Conservation (phyloP, 2,113 vertebrate genomes). For the Oceanites oceanicus region DNA sequence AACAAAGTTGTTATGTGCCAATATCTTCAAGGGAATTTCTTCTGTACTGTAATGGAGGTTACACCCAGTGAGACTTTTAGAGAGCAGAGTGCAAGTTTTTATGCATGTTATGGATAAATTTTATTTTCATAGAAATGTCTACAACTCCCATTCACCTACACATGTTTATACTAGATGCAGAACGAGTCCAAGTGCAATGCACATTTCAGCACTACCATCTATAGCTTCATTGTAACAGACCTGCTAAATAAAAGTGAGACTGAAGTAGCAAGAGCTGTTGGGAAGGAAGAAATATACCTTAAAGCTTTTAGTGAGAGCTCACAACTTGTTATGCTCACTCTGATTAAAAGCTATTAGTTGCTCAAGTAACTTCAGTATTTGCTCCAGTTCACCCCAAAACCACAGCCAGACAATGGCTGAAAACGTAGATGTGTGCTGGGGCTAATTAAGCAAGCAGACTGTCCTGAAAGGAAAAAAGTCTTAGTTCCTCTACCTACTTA, state of each 20-base stretch:
- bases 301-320: neutral
- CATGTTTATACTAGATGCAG: neutral
- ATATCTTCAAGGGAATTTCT: constrained; percentile 96
- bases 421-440: neutral
- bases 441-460: neutral
- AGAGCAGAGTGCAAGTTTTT: neutral
- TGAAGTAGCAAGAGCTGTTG: neutral
- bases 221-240: neutral
- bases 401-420: neutral
- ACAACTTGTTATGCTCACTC: neutral
- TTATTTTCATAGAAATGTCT: neutral
- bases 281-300: neutral
- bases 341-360: neutral
- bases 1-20: constrained; percentile 98
- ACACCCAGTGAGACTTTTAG: constrained; percentile 8
- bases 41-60: constrained; percentile 83
- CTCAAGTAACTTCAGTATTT: neutral
- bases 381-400: neutral
- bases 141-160: neutral
- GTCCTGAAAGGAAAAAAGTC: neutral
- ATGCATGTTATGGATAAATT: neutral
- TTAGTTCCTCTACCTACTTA: neutral
- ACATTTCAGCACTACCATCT: neutral
- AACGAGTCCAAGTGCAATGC: neutral
- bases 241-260: neutral